phyloP scores from a whole-genome alignment of 2,797 vertebrate species.

The Poliocrania exsul region DNA sequence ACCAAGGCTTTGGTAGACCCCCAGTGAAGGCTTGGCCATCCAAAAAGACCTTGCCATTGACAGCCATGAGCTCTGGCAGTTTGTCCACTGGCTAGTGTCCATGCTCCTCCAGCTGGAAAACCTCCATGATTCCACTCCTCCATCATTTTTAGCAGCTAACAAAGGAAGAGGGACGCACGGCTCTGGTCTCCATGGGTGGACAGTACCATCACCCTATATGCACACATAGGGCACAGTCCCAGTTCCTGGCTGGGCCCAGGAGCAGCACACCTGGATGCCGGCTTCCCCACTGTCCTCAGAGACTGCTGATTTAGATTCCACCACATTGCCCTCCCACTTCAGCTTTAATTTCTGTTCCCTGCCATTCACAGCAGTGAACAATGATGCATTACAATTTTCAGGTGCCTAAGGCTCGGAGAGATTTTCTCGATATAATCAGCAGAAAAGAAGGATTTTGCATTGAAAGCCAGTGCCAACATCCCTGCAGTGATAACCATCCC shows the following conservation, averaged over 20 bases:
- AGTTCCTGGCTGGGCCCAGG: background rate
- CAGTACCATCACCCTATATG: background rate
- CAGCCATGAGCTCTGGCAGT: background rate
- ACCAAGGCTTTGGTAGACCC: background rate
- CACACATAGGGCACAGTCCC: background rate
- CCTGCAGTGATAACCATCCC: constrained; percentile 57
- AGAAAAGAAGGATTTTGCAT: constrained; percentile 60
- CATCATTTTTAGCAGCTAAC: background rate
- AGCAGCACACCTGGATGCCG: background rate
- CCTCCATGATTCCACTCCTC: background rate
- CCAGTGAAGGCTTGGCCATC: background rate
- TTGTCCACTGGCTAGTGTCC: background rate
- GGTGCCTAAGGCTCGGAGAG: constrained; percentile 47
- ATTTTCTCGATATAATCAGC: constrained; percentile 63
- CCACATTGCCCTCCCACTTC: background rate
- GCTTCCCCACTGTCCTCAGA: background rate
- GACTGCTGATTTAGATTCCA: background rate
- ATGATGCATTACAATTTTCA: constrained; percentile 53
- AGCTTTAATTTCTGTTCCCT: constrained; percentile 51
- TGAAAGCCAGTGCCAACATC: constrained; percentile 24
- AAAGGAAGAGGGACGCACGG: background rate
- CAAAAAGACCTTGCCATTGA: background rate
- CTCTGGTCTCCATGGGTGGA: background rate
- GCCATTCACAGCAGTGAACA: constrained; percentile 15
- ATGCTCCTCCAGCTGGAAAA: background rate